Conservation (phyloP, 2,113 vertebrate genomes). For the Corythornis cristatus region DNA sequence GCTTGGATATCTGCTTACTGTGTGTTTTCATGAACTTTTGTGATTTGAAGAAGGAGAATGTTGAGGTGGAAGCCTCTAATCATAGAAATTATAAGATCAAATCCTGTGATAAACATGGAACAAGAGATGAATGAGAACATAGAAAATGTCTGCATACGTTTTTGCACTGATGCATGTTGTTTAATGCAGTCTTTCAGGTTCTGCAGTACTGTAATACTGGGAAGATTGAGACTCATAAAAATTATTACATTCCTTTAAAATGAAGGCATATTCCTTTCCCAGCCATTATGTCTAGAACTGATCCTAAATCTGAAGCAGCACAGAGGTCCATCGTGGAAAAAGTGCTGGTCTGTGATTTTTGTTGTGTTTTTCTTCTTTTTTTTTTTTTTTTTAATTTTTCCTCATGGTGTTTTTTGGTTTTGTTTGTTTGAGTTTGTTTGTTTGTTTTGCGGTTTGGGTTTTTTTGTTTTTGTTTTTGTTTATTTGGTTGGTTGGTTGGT, state of each 20-base stretch:
- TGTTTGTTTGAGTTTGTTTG: no score
- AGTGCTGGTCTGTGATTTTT: not conserved
- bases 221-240: not conserved
- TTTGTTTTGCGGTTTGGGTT: no score
- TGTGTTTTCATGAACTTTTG: not conserved
- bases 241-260: not conserved
- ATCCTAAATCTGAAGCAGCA: no score
- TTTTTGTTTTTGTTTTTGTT: no score
- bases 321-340: not conserved
- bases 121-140: not conserved
- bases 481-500: no score
- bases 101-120: not conserved
- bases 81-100: not conserved
- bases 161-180: not conserved
- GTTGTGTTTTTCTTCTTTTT: not conserved
- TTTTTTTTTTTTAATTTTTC: no score
- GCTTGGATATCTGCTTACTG: not conserved
- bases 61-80: not conserved
- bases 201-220: not conserved
- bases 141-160: not conserved
- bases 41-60: not conserved
- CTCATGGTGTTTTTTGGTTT: no score
- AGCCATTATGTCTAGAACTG: not conserved
- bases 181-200: not conserved
- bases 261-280: not conserved